A percentile compares a stretch with the other conserved stretches of the same genome.
Evolutionary conservation across 2,888 invertebrate species (phyloP).

Genomic region (Leptinotarsa rubiginosa): DNA sequence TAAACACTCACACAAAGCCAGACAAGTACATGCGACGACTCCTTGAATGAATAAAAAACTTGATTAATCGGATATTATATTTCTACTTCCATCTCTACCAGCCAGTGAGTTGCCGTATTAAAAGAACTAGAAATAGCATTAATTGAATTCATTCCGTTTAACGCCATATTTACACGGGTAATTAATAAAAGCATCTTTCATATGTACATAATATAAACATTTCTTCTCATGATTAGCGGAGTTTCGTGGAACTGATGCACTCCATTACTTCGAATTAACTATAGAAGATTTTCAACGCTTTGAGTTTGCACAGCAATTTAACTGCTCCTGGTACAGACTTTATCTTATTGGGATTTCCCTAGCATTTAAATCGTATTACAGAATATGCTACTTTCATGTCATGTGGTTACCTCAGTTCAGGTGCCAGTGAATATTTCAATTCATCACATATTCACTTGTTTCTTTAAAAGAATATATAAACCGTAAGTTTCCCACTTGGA

Average conservation of each 20-base stretch:
- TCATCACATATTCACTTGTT: too few relatives aligned
- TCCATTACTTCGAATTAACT: background rate
- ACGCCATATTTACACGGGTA: slow-evolving; percentile 18
- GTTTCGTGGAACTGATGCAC: background rate
- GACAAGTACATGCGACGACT: slow-evolving; percentile 55
- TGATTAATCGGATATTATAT: slow-evolving; percentile 55
- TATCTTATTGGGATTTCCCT: too few relatives aligned
- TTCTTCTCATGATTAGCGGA: background rate
- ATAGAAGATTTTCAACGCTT: background rate
- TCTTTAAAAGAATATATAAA: too few relatives aligned
- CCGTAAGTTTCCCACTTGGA: too few relatives aligned
- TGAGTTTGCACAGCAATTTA: too few relatives aligned
- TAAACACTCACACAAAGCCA: slow-evolving; percentile 44
- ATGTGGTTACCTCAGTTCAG: too few relatives aligned
- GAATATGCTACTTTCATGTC: too few relatives aligned
- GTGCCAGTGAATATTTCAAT: too few relatives aligned
- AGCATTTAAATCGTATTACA: too few relatives aligned
- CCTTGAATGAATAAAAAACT: slow-evolving; percentile 50
- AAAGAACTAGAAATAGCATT: slow-evolving; percentile 8
- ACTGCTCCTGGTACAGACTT: too few relatives aligned
- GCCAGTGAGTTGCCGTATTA: slow-evolving; percentile 32
- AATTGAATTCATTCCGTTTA: slow-evolving; percentile 11
- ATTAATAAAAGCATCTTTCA: slow-evolving; percentile 3
- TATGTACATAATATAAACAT: background rate
- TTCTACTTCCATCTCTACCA: slow-evolving; percentile 49